Evolutionary conservation across 2,113 vertebrate genomes (phyloP), one percentile per base, ranked within the genome.

Genomic region (Chamaetylas fuelleborni): DNA sequence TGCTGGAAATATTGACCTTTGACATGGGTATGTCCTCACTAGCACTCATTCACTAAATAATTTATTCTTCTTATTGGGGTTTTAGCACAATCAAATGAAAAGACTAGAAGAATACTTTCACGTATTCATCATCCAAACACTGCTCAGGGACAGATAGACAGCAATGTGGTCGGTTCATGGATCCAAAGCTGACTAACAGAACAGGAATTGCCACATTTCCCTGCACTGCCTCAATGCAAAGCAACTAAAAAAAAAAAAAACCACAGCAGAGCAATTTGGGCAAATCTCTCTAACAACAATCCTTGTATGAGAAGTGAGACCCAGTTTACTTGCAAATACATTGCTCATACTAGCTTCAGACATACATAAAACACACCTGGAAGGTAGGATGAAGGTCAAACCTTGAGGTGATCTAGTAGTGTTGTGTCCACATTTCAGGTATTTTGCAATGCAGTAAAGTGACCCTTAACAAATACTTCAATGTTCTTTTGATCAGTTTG

Each of bases 61-160:
- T 38, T 86, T 42, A 38, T 38, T 6, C 26, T 80, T 34, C 7
- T 64, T 31, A 60, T 9, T 42, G 15, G 24, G 11, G 11, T 61
- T 84, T 77, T 78, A 51, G 40, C 13, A 66, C 31, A 58, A 38
- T n/a, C 5, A 3, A 62, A 53, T 50, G 3, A 86, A 90, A 80
- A 84, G 24, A 58, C 17, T 26, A 24, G n/a, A 12, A 48, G 22
- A 81, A 86, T 83, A 24, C 7, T 50, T 88, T 84, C 34, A 60
- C 0, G 0, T 50, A 29, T 56, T 61, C 84, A 20, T 60, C 28
- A 77, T 23, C 7, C 5, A 3, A n/a, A 45, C 1, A 0, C 25
- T 64, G 47, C 16, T 88, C 43, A 53, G 48, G 80, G 53, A 33
- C 36, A 82, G 4, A 28, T 4, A 56, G 83, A 38, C 14, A 72